phyloP scores from a whole-genome alignment of 2,113 vertebrate genomes.

The Nycticebus coucang region DNA sequence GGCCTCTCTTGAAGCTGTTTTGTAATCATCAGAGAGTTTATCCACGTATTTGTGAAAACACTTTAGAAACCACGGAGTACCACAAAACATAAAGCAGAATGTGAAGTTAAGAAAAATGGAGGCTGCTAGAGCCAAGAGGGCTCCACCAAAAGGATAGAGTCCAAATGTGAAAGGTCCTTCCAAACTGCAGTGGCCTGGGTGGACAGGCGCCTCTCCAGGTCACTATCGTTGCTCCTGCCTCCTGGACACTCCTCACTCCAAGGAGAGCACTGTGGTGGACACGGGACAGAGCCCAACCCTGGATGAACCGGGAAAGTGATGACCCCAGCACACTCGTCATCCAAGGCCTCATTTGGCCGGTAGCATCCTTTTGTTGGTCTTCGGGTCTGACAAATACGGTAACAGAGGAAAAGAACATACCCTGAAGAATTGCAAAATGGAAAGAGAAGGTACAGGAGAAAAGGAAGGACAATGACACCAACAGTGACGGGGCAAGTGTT shows the following conservation, averaged over 20 bases:
- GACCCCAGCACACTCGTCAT: constrained; percentile 84
- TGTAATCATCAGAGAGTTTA: neutral
- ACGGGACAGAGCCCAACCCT: constrained; percentile 85
- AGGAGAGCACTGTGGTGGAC: constrained; percentile 78
- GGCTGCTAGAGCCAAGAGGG: constrained; percentile 76
- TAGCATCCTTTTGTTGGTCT: constrained; percentile 87
- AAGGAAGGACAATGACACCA: neutral
- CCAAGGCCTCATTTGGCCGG: constrained; percentile 84
- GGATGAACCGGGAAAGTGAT: constrained; percentile 84
- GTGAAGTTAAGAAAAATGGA: constrained; percentile 74
- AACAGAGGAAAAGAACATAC: constrained; percentile 78
- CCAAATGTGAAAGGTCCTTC: constrained; percentile 85
- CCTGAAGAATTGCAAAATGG: constrained; percentile 68
- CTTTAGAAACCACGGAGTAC: neutral
- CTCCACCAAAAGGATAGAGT: constrained; percentile 89
- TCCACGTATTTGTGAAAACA: neutral
- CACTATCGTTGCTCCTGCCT: constrained; percentile 86
- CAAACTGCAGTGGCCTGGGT: constrained; percentile 87
- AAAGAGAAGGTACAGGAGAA: neutral
- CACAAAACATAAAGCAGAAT: neutral
- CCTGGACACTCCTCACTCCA: constrained; percentile 81
- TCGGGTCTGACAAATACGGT: constrained; percentile 86
- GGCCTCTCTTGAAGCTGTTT: neutral
- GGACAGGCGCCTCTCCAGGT: constrained; percentile 90
- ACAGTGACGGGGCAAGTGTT: neutral